These are phyloP conservation scores for Oxyruncus cristatus DNA, from an alignment of 2,113 vertebrate genomes.

Conservation along the genomic window DNA sequence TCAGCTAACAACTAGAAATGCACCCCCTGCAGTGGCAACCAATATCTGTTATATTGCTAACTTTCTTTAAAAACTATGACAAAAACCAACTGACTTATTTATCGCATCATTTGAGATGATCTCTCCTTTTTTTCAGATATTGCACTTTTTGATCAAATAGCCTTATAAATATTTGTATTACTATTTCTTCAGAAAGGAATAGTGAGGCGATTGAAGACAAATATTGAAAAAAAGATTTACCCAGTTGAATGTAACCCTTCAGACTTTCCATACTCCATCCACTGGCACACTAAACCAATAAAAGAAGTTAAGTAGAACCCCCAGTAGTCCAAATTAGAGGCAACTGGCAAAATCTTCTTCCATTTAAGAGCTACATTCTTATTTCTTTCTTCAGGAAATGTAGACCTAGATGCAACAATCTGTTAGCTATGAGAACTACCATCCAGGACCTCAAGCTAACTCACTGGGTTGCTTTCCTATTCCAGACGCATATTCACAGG, in stretches of 20 bases:
- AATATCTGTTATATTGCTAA: background rate
- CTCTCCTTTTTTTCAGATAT: background rate
- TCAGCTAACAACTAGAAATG: background rate
- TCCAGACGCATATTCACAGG: accelerated
- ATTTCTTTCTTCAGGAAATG: background rate
- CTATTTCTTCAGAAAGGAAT: background rate
- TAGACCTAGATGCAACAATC: background rate
- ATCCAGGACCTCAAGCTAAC: background rate
- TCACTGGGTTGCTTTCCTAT: background rate
- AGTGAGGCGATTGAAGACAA: accelerated
- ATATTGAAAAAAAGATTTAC: background rate
- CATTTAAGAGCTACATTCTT: background rate
- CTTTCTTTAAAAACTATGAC: background rate
- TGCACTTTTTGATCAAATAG: background rate
- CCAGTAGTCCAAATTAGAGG: background rate
- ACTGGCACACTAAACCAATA: background rate
- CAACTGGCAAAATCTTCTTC: background rate
- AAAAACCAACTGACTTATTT: background rate
- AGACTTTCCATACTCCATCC: background rate
- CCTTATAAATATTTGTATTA: background rate
- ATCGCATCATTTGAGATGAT: background rate
- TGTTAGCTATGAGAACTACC: background rate
- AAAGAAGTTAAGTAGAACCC: background rate
- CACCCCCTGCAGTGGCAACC: background rate
- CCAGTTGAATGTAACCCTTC: background rate